phyloP scores from a whole-genome alignment of 2,113 vertebrate species.

The Tursiops truncatus region DNA sequence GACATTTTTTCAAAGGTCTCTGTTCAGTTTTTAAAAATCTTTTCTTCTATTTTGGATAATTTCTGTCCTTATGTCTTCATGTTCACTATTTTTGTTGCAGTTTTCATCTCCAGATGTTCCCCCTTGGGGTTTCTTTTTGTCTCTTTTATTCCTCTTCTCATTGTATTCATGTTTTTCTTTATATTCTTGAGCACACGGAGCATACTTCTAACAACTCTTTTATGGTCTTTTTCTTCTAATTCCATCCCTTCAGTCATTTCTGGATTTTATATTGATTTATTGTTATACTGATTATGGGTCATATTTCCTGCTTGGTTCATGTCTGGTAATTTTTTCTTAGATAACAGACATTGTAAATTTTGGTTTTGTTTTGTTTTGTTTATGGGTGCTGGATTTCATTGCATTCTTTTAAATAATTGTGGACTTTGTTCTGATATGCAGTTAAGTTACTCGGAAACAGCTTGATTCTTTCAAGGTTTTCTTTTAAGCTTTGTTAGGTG shows the following conservation, averaged over 20 bases:
- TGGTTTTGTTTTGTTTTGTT: background rate
- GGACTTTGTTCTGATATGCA: background rate
- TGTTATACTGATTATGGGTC: background rate
- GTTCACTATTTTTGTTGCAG: background rate
- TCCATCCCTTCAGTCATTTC: background rate
- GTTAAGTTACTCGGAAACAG: background rate
- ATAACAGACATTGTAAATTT: background rate
- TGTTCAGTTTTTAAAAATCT: background rate
- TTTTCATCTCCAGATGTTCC: background rate
- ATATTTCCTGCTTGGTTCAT: background rate
- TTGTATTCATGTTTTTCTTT: background rate
- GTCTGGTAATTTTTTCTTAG: background rate
- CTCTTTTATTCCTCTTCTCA: background rate
- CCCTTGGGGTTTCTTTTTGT: background rate
- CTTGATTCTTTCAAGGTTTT: background rate
- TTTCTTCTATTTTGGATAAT: background rate
- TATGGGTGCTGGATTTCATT: background rate
- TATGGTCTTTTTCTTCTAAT: background rate
- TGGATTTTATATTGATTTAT: background rate
- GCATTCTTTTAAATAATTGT: background rate
- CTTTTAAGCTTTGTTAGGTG: background rate
- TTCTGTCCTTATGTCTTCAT: background rate
- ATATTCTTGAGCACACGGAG: background rate
- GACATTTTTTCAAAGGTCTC: background rate
- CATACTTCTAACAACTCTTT: background rate